Conservation (phyloP, 2,888 invertebrate genomes). For the Aproaerema taeniolella region DNA sequence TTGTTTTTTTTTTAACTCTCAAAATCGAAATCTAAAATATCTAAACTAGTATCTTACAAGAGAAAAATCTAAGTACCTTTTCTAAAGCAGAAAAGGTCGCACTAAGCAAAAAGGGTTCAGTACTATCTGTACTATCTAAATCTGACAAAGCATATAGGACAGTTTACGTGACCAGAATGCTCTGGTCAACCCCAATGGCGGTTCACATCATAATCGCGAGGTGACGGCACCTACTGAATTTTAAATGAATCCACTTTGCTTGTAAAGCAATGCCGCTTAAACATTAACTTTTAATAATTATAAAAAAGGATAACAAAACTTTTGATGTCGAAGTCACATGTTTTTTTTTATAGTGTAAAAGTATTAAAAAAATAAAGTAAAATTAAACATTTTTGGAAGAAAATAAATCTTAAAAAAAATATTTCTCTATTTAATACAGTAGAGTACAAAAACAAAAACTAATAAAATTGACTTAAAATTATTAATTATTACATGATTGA, state of each 20-base stretch:
- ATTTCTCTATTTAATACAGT: too few relatives aligned
- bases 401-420: neutral
- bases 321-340: too few relatives aligned
- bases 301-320: conserved; percentile 18
- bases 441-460: too few relatives aligned
- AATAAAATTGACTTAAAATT: too few relatives aligned
- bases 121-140: conserved; percentile 48
- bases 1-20: conserved; percentile 32
- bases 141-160: conserved; percentile 52
- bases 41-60: neutral
- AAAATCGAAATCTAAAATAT: too few relatives aligned
- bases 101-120: conserved; percentile 30
- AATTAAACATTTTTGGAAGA: too few relatives aligned
- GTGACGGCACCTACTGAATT: conserved; percentile 49
- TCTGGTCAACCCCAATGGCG: conserved; percentile 33
- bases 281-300: conserved; percentile 16
- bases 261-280: conserved; percentile 29
- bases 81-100: too few relatives aligned
- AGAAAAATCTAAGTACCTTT: neutral
- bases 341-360: too few relatives aligned
- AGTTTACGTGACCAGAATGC: conserved; percentile 57
- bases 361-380: neutral
- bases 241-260: conserved; percentile 40
- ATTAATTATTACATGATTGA: too few relatives aligned
- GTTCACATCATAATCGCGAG: conserved; percentile 55